A percentile compares a stretch with the other conserved stretches of the same genome.
Conservation (phyloP, 2,888 invertebrate species). For the Meliscaeva auricollis region DNA sequence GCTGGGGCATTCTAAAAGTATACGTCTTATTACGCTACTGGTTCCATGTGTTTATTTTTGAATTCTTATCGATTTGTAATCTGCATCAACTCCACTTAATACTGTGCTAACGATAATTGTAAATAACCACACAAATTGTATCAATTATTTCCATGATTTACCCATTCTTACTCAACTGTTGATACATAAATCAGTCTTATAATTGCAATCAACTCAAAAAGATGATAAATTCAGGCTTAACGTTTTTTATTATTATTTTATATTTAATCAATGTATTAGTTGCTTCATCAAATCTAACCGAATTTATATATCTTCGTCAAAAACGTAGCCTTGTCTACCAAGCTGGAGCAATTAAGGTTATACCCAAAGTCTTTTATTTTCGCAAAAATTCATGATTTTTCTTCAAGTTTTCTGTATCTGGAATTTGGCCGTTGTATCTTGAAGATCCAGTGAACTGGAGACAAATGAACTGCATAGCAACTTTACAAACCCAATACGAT, state of each 20-base stretch:
- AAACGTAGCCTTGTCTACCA: conserved; percentile 78
- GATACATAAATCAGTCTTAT: neutral
- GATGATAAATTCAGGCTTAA: neutral
- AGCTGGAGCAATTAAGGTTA: conserved; percentile 78
- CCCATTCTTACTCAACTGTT: too few relatives aligned
- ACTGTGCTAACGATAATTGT: too few relatives aligned
- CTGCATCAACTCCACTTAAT: too few relatives aligned
- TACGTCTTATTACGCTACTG: too few relatives aligned
- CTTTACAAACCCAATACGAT: conserved; percentile 80
- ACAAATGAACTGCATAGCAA: conserved; percentile 78
- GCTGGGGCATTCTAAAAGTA: too few relatives aligned
- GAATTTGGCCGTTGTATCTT: conserved; percentile 79
- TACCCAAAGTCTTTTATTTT: neutral
- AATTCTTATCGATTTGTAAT: too few relatives aligned
- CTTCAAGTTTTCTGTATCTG: conserved; percentile 78
- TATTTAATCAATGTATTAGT: neutral
- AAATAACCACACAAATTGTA: too few relatives aligned
- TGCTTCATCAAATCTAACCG: conserved; percentile 36
- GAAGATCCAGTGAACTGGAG: conserved; percentile 81
- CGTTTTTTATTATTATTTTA: neutral
- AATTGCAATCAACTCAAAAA: neutral
- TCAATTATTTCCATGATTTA: too few relatives aligned
- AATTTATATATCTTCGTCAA: conserved; percentile 70
- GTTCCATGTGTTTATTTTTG: too few relatives aligned
- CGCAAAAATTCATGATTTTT: neutral